These are phyloP conservation scores for Pituophis catenifer DNA, from an alignment of 2,113 vertebrate species.

Conservation along the genomic window DNA sequence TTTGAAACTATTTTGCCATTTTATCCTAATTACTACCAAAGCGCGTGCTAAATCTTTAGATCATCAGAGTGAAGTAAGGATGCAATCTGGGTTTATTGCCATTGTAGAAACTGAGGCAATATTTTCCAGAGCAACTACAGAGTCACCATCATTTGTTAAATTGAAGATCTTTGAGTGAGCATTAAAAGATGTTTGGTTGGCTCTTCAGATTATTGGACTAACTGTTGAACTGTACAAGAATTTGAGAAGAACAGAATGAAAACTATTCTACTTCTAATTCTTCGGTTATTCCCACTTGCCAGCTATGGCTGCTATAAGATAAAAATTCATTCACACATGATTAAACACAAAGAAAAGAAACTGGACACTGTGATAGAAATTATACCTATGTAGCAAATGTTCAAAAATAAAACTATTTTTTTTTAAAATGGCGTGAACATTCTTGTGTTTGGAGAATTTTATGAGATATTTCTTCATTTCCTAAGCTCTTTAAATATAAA, in stretches of 20 bases:
- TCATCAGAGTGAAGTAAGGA: not conserved
- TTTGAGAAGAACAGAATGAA: not conserved
- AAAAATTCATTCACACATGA: not conserved
- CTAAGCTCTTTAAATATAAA: constrained; percentile 52
- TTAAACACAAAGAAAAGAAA: not conserved
- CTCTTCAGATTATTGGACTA: not conserved
- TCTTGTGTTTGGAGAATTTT: not conserved
- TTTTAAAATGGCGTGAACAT: not conserved
- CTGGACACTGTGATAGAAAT: not conserved
- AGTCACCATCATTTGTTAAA: not conserved
- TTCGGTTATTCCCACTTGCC: not conserved
- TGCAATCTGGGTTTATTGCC: no score
- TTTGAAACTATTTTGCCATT: not conserved
- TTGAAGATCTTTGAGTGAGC: not conserved
- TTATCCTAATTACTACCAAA: not conserved
- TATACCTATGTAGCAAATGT: not conserved
- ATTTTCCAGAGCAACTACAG: not conserved
- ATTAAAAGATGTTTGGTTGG: not conserved
- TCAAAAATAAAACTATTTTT: not conserved
- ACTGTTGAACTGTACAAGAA: not conserved
- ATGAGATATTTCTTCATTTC: constrained; percentile 21
- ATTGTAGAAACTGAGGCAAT: not conserved
- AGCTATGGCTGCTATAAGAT: not conserved
- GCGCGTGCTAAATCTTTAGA: not conserved
- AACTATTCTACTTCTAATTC: not conserved